Percentiles rank a stretch among this genome's conserved stretches.
These are phyloP conservation scores for Numenius phaeopus DNA, from an alignment of 2,797 vertebrate genomes.

Conservation along the genomic window DNA sequence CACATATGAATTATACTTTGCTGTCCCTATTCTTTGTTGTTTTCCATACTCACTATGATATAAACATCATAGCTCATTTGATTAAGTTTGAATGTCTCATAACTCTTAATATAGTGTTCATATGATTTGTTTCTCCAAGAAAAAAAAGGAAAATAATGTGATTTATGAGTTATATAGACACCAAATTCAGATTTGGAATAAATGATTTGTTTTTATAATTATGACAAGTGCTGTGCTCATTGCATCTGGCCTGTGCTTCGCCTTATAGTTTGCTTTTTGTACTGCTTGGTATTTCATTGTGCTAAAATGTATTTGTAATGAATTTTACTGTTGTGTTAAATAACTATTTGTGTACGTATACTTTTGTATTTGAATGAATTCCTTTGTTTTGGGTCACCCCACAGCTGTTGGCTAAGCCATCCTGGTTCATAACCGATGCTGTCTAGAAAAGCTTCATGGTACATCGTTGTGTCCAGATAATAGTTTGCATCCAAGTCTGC, in stretches of 20 bases:
- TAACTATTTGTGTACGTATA: background rate
- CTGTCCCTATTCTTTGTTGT: background rate
- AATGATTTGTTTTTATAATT: background rate
- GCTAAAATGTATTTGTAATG: background rate
- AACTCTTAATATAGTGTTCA: background rate
- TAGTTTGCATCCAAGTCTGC: background rate
- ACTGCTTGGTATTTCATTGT: background rate
- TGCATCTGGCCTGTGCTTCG: background rate
- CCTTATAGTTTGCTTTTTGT: background rate
- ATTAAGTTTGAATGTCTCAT: background rate
- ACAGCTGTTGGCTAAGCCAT: rapidly evolving
- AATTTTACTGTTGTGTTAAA: background rate
- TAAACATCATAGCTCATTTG: background rate
- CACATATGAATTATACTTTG: background rate
- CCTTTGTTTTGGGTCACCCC: background rate
- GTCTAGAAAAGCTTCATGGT: background rate
- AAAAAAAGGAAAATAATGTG: background rate
- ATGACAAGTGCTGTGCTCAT: background rate
- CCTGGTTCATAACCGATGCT: background rate
- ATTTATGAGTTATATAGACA: background rate
- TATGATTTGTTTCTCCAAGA: background rate
- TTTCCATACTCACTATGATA: background rate
- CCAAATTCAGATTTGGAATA: background rate
- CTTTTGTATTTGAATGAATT: background rate
- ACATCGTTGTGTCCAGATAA: rapidly evolving